A percentile compares a stretch with the other conserved stretches of the same genome.
Evolutionary conservation across 53 echinoderm and acorn worm genomes (phyloP).

Genomic region (Hippasteria phrygiana): DNA sequence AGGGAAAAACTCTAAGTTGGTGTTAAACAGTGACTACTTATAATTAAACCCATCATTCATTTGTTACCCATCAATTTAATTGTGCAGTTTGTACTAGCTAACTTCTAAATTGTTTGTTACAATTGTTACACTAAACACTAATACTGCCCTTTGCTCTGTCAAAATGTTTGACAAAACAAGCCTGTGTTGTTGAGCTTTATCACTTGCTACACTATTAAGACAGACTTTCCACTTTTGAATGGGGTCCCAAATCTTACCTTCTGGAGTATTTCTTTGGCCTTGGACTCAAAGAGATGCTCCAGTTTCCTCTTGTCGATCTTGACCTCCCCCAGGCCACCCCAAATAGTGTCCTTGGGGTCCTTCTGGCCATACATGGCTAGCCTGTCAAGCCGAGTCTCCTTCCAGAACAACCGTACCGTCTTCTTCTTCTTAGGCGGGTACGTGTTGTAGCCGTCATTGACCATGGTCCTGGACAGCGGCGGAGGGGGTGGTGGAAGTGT

Average conservation of each 20-base stretch:
- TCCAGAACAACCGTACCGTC: constrained; percentile 95
- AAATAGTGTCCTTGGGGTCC: constrained; percentile 75
- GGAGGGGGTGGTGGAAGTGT: constrained; percentile 74
- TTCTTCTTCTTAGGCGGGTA: constrained; percentile 93
- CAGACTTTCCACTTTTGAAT: background rate
- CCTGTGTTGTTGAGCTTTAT: no score
- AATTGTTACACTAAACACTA: no score
- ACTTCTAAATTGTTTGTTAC: no score
- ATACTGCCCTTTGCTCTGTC: no score
- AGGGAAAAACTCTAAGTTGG: no score
- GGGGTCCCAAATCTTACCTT: constrained; percentile 75
- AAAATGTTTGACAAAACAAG: no score
- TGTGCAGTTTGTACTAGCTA: no score
- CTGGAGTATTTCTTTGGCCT: constrained; percentile 81
- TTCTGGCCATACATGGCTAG: constrained; percentile 69
- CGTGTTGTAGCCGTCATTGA: constrained; percentile 65
- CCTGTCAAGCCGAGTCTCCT: constrained; percentile 82
- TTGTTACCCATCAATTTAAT: no score
- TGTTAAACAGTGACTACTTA: no score
- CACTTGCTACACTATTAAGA: background rate
- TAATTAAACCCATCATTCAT: no score
- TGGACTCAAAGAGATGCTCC: constrained; percentile 96
- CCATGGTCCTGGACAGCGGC: constrained; percentile 25
- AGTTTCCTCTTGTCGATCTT: constrained; percentile 88
- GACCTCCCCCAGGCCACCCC: constrained; percentile 79